phyloP scores from a whole-genome alignment of 2,113 vertebrate species.

The Sardina pilchardus region DNA sequence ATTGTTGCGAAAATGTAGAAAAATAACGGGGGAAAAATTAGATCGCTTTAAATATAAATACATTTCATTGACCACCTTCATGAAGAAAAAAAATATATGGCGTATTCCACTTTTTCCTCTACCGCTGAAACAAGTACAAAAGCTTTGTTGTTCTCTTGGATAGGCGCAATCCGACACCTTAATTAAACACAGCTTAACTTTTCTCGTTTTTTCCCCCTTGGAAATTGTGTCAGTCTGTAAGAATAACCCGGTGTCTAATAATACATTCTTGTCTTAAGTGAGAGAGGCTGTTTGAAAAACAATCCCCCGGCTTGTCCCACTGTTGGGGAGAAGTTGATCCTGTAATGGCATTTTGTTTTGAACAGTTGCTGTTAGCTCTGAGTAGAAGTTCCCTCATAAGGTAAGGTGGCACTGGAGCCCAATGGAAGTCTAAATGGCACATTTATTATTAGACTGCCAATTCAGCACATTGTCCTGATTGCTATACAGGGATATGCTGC shows the following conservation, averaged over 20 bases:
- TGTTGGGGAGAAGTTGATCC: slow-evolving; percentile 81
- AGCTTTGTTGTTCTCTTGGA: slow-evolving; percentile 45
- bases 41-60: not conserved
- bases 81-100: not conserved
- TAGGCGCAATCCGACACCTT: slow-evolving; percentile 52
- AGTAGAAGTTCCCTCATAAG: slow-evolving; percentile 97
- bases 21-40: not conserved
- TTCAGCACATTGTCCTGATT: slow-evolving; percentile 97
- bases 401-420: slow-evolving; percentile 92
- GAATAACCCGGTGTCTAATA: slow-evolving; percentile 75
- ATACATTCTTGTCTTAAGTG: slow-evolving; percentile 83
- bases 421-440: slow-evolving; percentile 94
- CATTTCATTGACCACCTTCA: not conserved
- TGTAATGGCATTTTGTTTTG: slow-evolving; percentile 91
- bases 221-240: slow-evolving; percentile 52
- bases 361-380: slow-evolving; percentile 84
- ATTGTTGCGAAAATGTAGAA: not conserved
- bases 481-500: slow-evolving; percentile 86
- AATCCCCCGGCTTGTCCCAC: slow-evolving; percentile 73
- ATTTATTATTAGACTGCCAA: slow-evolving; percentile 99
- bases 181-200: slow-evolving; percentile 57
- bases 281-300: slow-evolving; percentile 81
- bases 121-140: slow-evolving; percentile 39
- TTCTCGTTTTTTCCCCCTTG: slow-evolving; percentile 29
- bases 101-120: slow-evolving; percentile 2